Evolutionary conservation across 2,797 vertebrate genomes (phyloP).

Genomic region (Psittacula echo): DNA sequence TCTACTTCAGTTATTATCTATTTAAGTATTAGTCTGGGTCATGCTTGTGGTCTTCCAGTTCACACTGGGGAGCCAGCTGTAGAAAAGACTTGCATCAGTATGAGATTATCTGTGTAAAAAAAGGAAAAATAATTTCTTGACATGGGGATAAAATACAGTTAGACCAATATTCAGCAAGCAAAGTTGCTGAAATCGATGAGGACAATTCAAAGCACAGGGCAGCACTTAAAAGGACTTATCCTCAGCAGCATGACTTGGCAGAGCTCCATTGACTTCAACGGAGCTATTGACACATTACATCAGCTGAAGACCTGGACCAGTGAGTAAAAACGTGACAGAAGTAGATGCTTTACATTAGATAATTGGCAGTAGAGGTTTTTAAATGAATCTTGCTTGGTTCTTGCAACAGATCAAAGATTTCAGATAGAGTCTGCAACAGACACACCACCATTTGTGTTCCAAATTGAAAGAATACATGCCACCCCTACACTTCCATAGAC

Average conservation of each 20-base stretch:
- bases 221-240: background rate
- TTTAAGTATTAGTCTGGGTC: background rate
- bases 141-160: background rate
- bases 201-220: background rate
- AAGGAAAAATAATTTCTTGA: fast-evolving
- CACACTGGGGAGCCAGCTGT: background rate
- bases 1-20: background rate
- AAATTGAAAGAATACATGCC: background rate
- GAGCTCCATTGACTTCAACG: background rate
- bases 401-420: background rate
- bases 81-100: background rate
- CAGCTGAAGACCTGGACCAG: background rate
- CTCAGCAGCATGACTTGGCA: background rate
- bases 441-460: background rate
- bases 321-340: background rate
- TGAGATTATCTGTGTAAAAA: background rate
- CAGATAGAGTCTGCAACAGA: background rate
- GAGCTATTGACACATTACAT: background rate
- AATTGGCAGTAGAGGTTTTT: background rate
- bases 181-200: background rate
- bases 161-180: background rate
- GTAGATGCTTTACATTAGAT: background rate
- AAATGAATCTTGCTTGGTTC: background rate
- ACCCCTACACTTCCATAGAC: background rate
- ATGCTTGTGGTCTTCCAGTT: background rate